Base-by-base conservation (phyloP, 92 coral and sea anemone genomes). In the Zoanthus gigantus region DNA sequence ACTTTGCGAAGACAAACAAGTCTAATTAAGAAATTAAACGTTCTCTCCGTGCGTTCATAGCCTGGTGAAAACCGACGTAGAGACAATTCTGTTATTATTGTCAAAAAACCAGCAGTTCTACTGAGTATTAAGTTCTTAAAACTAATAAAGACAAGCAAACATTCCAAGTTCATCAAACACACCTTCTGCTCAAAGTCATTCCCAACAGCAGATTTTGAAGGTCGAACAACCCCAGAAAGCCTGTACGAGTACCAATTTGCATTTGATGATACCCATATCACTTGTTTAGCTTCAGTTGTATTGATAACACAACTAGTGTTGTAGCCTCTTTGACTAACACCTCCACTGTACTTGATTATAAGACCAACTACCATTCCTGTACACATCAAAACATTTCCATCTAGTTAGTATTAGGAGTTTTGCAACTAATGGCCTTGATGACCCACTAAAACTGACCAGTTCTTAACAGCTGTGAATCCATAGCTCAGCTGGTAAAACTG, bases 171-270 rank as follows among this genome's bases (percentile, higher is more conserved):
- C 56, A 7, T 50, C 12, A 50, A 50, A 88, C 65, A 53, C 57
- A 95, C 99, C 96, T 93, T 97, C 79, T 97, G 93, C 53, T 97
- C 99, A 31, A 97, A 91, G 60, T 95, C 98, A 56, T 89, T 95
- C 0, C 78, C 95, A 12, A 72, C 88, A 18, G 86, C 94, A 31
- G 82, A 14, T 18, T 88, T 78, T 32, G 93, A 76, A 60, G 89
- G 83, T 83, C 89, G 84, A 31, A 94, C 94, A 3, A 85, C 88
- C 30, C 99, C 98, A 74, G 92, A 79, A 37, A 97, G 87, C 1
- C 89, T 46, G 83, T 95, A 97, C 0, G 99, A 97, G 58, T 93
- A 97, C 67, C 71, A 89, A 81, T 81, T 86, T 60, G 94, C 93
- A 89, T 97, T 97, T 0, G 82, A 76, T 0, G 88, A 88, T 8